Evolutionary conservation across 2,888 invertebrate species (phyloP).

Genomic region (Synergus japonicus): DNA sequence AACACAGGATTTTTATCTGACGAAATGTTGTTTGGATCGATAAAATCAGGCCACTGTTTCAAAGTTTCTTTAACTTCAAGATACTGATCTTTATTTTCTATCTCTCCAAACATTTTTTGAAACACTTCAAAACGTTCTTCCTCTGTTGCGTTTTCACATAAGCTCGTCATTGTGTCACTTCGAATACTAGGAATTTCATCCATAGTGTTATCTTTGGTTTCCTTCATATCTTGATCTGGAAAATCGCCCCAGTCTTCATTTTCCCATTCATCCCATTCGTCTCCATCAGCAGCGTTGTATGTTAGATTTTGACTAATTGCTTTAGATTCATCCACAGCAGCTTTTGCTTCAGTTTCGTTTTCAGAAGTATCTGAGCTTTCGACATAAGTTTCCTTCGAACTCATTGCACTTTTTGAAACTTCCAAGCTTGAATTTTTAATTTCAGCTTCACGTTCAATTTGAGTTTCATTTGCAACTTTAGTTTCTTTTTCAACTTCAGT

Average conservation of each 20-base stretch:
- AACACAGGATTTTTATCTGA: constrained; percentile 64
- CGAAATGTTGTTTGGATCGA: constrained; percentile 57
- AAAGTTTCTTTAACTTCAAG: constrained; percentile 64
- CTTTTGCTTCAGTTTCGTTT: constrained; percentile 49
- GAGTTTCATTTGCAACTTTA: neutral
- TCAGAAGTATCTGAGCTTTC: neutral
- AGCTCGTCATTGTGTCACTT: constrained; percentile 48
- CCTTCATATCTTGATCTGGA: constrained; percentile 60
- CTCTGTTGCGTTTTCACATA: constrained; percentile 55
- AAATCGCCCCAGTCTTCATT: constrained; percentile 70
- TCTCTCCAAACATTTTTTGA: constrained; percentile 57
- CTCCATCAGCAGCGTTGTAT: constrained; percentile 37
- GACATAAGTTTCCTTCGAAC: neutral
- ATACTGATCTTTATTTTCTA: constrained; percentile 63
- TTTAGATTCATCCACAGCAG: constrained; percentile 27
- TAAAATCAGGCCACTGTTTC: constrained; percentile 64
- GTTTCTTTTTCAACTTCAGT: neutral
- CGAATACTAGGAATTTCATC: constrained; percentile 46
- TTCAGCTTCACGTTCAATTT: neutral
- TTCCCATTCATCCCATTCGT: constrained; percentile 62
- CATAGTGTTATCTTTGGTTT: constrained; percentile 44
- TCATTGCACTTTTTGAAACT: neutral
- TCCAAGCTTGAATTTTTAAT: neutral
- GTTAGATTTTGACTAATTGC: constrained; percentile 30
- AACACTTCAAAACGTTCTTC: constrained; percentile 66